Conservation (phyloP, 2,797 vertebrate genomes). For the Apogon talboti region DNA sequence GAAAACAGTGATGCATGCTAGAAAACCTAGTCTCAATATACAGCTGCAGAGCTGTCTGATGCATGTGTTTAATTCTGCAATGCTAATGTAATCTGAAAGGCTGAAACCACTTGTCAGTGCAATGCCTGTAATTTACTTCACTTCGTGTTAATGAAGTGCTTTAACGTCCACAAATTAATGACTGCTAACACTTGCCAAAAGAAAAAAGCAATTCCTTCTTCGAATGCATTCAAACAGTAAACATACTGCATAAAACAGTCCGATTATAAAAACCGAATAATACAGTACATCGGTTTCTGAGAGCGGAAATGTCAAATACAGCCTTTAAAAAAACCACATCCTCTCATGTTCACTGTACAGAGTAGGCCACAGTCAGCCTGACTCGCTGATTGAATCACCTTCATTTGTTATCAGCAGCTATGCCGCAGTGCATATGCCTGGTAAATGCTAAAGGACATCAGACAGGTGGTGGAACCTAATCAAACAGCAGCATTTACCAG, state of each 20-base stretch:
- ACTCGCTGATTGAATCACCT: conserved; percentile 65
- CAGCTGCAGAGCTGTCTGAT: conserved; percentile 43
- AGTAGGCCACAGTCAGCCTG: conserved; percentile 23
- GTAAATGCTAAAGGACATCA: conserved; percentile 53
- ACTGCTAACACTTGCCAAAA: conserved; percentile 12
- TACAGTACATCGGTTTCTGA: background rate
- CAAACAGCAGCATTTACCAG: conserved; percentile 56
- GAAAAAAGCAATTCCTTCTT: conserved; percentile 21
- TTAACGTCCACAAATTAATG: conserved; percentile 27
- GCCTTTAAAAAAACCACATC: conserved; percentile 1
- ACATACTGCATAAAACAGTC: background rate
- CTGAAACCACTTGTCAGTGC: conserved; percentile 24
- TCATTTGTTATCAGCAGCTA: conserved; percentile 64
- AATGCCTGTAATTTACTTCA: conserved; percentile 33
- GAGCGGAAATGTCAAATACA: background rate
- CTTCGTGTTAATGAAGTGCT: conserved; percentile 37
- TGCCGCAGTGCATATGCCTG: conserved; percentile 63
- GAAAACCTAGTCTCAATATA: conserved; percentile 26
- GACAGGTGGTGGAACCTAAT: conserved; percentile 67
- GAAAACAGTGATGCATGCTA: conserved; percentile 18
- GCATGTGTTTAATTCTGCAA: conserved; percentile 48
- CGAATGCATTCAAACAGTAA: background rate
- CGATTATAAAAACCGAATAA: background rate
- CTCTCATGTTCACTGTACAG: background rate
- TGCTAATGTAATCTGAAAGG: conserved; percentile 34